phyloP scores from a whole-genome alignment of 2,888 invertebrate species.

The Dicyrtomina minuta region DNA sequence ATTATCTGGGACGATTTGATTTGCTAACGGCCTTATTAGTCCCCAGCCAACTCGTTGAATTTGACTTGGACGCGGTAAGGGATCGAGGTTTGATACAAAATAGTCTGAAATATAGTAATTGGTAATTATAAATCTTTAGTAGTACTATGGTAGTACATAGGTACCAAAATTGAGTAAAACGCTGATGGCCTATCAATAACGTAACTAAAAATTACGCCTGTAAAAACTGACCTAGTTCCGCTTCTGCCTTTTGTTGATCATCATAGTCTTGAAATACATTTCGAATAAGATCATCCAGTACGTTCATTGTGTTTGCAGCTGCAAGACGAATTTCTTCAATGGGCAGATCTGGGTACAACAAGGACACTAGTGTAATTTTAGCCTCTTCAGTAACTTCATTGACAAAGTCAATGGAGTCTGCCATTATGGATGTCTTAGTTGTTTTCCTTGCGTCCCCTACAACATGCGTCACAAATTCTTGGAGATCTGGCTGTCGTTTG shows the following conservation, averaged over 20 bases:
- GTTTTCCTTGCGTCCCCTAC: constrained; percentile 29
- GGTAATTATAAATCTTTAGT: no score
- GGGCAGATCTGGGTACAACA: constrained; percentile 7
- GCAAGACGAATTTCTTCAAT: not conserved
- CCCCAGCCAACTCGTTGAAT: no score
- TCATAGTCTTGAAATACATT: not conserved
- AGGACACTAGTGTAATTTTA: not conserved
- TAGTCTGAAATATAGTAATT: no score
- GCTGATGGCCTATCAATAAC: no score
- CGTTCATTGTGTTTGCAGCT: not conserved
- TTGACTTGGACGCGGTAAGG: no score
- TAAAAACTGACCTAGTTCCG: no score
- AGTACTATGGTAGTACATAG: no score
- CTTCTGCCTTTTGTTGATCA: not conserved
- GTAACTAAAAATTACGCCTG: no score
- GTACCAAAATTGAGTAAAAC: no score
- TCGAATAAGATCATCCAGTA: constrained; percentile 14
- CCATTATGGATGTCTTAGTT: constrained; percentile 11
- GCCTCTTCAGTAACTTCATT: constrained; percentile 35
- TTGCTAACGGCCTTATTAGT: no score
- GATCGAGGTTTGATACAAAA: no score
- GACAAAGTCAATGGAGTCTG: constrained; percentile 32
- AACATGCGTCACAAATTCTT: constrained; percentile 35
- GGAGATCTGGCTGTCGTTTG: constrained; percentile 39
- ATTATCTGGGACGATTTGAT: no score